Conservation (phyloP, 2,888 invertebrate species). For the Thereva unica region DNA sequence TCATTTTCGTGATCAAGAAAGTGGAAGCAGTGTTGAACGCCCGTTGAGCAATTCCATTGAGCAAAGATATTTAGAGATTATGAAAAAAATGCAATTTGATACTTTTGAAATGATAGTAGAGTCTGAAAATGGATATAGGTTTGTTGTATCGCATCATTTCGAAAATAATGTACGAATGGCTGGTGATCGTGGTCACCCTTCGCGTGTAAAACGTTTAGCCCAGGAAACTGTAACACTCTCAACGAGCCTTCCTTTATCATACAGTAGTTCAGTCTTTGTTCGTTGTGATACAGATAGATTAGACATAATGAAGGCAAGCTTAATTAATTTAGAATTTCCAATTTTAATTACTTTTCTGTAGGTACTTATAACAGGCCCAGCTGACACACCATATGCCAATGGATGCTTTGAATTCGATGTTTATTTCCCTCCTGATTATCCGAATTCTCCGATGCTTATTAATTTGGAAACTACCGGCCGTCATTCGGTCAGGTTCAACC, state of each 20-base stretch:
- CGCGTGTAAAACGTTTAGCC: constrained; percentile 87
- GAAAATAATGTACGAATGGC: constrained; percentile 84
- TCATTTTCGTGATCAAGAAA: constrained; percentile 46
- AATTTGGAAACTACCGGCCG: constrained; percentile 89
- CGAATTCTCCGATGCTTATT: constrained; percentile 85
- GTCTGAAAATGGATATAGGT: constrained; percentile 74
- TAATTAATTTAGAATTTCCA: not conserved
- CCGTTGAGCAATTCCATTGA: constrained; percentile 65
- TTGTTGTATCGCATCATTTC: constrained; percentile 87
- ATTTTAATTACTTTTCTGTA: constrained; percentile 49
- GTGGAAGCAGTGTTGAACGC: constrained; percentile 55
- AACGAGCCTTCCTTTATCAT: constrained; percentile 88
- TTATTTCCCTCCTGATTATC: constrained; percentile 83
- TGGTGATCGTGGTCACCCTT: constrained; percentile 83
- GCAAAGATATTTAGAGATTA: constrained; percentile 80
- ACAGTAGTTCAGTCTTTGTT: constrained; percentile 93
- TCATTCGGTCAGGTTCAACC: constrained; percentile 88
- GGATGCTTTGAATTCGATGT: constrained; percentile 92
- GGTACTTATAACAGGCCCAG: constrained; percentile 90
- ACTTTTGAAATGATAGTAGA: constrained; percentile 92
- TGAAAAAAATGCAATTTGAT: constrained; percentile 89
- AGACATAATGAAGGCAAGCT: constrained; percentile 87
- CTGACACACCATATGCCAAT: constrained; percentile 89
- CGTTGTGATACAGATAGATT: constrained; percentile 91
- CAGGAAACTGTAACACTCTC: constrained; percentile 94